These are phyloP conservation scores for Alethe diademata DNA, from an alignment of 2,113 vertebrate species.

Conservation along the genomic window DNA sequence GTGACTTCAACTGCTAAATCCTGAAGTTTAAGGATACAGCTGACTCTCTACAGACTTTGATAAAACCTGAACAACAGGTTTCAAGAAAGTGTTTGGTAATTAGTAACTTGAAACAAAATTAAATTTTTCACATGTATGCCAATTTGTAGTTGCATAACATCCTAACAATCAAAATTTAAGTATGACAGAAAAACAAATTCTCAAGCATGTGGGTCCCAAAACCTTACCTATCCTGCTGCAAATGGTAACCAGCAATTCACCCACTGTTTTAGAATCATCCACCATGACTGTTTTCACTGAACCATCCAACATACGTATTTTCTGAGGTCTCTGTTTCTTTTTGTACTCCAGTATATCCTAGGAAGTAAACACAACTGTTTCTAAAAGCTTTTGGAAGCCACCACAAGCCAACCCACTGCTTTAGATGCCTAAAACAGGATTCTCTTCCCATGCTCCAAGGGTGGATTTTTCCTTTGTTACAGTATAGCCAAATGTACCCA, in stretches of 20 bases:
- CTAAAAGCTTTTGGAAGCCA: not conserved
- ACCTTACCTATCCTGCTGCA: constrained; percentile 94
- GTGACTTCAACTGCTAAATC: not conserved
- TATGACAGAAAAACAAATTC: not conserved
- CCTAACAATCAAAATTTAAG: not conserved
- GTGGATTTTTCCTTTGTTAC: not conserved
- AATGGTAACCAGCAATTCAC: constrained; percentile 95
- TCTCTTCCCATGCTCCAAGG: not conserved
- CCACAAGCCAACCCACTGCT: not conserved
- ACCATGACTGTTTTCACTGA: constrained; percentile 98
- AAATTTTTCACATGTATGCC: not conserved
- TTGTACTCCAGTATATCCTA: constrained; percentile 98
- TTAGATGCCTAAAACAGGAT: not conserved
- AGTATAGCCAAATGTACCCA: not conserved
- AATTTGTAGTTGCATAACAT: not conserved
- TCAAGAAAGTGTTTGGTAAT: not conserved
- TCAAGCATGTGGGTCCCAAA: not conserved
- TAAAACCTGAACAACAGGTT: not conserved
- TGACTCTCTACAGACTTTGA: not conserved
- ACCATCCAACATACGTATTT: constrained; percentile 97
- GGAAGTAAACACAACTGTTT: not conserved
- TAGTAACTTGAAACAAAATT: not conserved
- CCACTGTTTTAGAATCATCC: constrained; percentile 97
- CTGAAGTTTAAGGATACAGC: not conserved
- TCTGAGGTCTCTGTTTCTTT: constrained; percentile 97